Conservation (phyloP, 2,113 vertebrate species). For the Phaetusa simplex region DNA sequence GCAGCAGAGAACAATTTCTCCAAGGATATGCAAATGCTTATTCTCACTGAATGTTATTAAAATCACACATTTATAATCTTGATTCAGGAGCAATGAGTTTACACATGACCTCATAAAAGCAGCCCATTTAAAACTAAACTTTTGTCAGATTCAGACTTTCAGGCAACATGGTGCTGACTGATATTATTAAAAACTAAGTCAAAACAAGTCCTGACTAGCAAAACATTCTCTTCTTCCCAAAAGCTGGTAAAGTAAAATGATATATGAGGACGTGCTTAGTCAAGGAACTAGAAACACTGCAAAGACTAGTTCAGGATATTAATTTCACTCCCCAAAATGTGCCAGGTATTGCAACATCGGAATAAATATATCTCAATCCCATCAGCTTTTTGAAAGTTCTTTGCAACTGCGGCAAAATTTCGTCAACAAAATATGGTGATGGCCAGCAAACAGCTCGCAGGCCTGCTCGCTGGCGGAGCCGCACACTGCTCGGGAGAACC, state of each 20-base stretch:
- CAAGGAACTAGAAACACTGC: conserved; percentile 39
- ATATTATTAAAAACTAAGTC: conserved; percentile 53
- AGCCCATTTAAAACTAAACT: conserved; percentile 39
- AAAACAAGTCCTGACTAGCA: conserved; percentile 58
- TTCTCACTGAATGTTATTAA: conserved; percentile 3
- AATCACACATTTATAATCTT: conserved; percentile 37
- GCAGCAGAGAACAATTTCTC: not conserved
- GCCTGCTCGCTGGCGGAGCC: not conserved
- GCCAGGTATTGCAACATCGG: conserved; percentile 33
- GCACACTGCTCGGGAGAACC: not conserved
- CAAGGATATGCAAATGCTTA: conserved; percentile 8
- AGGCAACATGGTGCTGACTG: conserved; percentile 53
- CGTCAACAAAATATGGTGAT: not conserved
- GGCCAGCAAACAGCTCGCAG: not conserved
- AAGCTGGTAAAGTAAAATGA: conserved; percentile 48
- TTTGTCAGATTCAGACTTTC: conserved; percentile 62
- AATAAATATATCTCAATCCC: conserved; percentile 15
- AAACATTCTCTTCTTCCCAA: conserved; percentile 42
- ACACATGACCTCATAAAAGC: conserved; percentile 55
- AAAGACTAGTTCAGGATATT: conserved; percentile 20
- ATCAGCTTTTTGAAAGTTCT: not conserved
- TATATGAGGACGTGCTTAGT: conserved; percentile 32
- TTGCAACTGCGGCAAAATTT: conserved; percentile 5
- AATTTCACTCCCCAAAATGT: not conserved
- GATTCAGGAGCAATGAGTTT: conserved; percentile 46